Evolutionary conservation across 37 sponge, comb jelly and placozoan species (phyloP), one percentile per base, ranked within the genome.

Genomic region (Tethya wilhelma): DNA sequence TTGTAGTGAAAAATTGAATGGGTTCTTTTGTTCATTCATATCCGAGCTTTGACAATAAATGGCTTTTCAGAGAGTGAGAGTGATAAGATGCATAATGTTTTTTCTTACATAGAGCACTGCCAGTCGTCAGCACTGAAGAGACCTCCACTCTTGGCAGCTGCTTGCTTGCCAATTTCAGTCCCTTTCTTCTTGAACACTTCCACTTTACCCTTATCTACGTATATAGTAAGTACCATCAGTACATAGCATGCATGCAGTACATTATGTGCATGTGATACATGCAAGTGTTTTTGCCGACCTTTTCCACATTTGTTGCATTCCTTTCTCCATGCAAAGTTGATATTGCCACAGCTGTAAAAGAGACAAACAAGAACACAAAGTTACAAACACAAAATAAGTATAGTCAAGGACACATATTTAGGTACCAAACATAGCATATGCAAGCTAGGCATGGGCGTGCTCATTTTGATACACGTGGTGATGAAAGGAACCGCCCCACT

Each of bases 111-210:
- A 32, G 95, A 68, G 55, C 99, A 98, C 74, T 96, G 96, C 99
- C 99, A 98, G 79, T 98, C 99, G 2, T 98, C 96, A 79, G 96
- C 94, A 69, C 94, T 93, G 85, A 98, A 98, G 20, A 98, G 90
- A 7, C 99, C 99, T 12, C 92, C 94, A 81, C 99, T 98, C 71
- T 95, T 95, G 39, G 73, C 72, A 25, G 99, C 99, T 56, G 91
- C 78, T 17, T 85, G 75, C 71, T 94, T 96, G 31, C 99, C 99
- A 17, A 98, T 93, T 57, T 91, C 91, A 4, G 87, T 45, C 14
- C 96, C 99, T 17, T 80, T 87, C 79, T 94, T 94, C 78, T 90
- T 86, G 59, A 92, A 86, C 0, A 75, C 71, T 68, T 92, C 92
- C 53, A 89, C 89, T 39, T 89, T 93, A 0, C 89, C 90, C 30